phyloP scores from a whole-genome alignment of 2,797 vertebrate species.

The Lithobates sylvaticus region DNA sequence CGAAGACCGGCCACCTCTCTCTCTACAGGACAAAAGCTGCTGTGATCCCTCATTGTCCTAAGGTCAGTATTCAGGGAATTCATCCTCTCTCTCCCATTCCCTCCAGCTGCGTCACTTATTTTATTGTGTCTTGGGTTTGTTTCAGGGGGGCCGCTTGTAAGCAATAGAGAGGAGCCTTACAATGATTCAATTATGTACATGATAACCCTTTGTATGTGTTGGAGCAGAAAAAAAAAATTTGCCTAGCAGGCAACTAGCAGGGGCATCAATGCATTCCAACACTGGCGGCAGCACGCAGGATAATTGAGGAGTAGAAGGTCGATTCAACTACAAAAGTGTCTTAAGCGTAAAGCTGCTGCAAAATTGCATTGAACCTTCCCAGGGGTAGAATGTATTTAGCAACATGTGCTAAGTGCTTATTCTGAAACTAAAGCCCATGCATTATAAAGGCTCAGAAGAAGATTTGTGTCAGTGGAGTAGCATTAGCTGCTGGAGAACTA shows the following conservation, averaged over 20 bases:
- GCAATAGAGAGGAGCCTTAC: not conserved
- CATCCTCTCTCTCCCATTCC: not conserved
- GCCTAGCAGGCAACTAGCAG: not conserved
- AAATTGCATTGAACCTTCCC: not conserved
- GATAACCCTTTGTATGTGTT: not conserved
- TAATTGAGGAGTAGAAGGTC: not conserved
- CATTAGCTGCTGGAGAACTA: too few species aligned
- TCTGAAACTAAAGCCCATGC: not conserved
- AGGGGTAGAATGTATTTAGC: not conserved
- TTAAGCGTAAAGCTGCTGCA: constrained; percentile 4
- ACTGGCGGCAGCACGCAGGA: not conserved
- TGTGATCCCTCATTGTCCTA: constrained; percentile 17
- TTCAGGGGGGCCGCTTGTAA: not conserved
- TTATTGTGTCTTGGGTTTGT: constrained; percentile 13
- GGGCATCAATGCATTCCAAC: constrained; percentile 17
- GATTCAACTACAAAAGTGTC: constrained; percentile 15
- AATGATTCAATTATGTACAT: not conserved
- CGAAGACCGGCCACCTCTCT: not conserved
- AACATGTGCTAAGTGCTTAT: not conserved
- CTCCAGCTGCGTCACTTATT: constrained; percentile 6
- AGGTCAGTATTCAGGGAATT: constrained; percentile 46
- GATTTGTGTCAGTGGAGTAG: too few species aligned
- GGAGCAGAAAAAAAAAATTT: not conserved
- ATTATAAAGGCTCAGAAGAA: too few species aligned
- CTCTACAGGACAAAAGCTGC: constrained; percentile 22